These are phyloP conservation scores for Thelaira solivaga DNA, from an alignment of 2,888 invertebrate species.

Conservation along the genomic window DNA sequence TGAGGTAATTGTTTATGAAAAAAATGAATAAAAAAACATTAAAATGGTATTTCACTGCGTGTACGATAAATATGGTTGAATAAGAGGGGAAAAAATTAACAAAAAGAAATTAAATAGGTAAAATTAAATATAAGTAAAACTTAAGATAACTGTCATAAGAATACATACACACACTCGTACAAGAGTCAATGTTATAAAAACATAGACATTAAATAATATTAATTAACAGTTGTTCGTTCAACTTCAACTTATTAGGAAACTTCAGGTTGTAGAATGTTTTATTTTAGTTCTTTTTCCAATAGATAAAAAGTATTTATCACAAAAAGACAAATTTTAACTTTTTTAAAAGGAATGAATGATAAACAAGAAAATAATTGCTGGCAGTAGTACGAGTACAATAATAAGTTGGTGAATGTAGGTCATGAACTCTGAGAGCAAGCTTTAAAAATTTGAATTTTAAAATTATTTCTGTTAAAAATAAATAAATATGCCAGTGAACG, in stretches of 20 bases:
- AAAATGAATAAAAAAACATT: constrained; percentile 13
- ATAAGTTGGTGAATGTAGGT: background rate
- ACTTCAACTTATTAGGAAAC: constrained; percentile 26
- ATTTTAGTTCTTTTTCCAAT: background rate
- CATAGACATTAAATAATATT: constrained; percentile 28
- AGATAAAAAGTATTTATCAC: no score
- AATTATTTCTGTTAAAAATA: no score
- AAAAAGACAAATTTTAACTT: no score
- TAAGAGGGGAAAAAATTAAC: background rate
- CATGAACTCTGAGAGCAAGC: background rate
- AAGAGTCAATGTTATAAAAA: background rate
- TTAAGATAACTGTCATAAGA: constrained; percentile 29
- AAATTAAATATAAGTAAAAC: background rate
- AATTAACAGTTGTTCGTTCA: constrained; percentile 35
- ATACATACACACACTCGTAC: no score
- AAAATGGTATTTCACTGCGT: constrained; percentile 40
- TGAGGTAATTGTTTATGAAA: constrained; percentile 28
- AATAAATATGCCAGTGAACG: no score
- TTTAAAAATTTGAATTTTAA: background rate
- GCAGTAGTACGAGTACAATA: no score
- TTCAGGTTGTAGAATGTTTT: background rate
- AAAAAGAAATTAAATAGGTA: constrained; percentile 11
- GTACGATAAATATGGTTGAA: constrained; percentile 41
- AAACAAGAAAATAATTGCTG: background rate
- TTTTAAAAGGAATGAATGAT: background rate